Conservation (phyloP, 2,888 invertebrate species). For the Pristionchus entomophagus region DNA sequence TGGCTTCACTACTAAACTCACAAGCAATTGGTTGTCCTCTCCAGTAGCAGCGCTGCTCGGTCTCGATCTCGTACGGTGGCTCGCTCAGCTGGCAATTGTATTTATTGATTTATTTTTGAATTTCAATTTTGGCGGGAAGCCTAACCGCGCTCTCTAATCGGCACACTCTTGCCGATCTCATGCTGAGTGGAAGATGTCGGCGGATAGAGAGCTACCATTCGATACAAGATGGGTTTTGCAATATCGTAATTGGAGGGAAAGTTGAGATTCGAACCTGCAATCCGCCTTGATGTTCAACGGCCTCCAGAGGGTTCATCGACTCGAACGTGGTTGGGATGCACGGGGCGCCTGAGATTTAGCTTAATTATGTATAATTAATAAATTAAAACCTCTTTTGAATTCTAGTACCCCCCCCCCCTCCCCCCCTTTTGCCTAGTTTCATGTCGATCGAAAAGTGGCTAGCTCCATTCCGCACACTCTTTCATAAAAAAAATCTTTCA, state of each 20-base stretch:
- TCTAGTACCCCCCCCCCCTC: too few species aligned
- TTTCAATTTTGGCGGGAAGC: not conserved
- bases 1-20: too few species aligned
- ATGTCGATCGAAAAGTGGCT: too few species aligned
- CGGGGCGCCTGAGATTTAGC: constrained; percentile 62
- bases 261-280: constrained; percentile 55
- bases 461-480: too few species aligned
- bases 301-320: constrained; percentile 75
- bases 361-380: too few species aligned
- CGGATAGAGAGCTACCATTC: not conserved
- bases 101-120: not conserved
- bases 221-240: too few species aligned
- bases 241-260: not conserved
- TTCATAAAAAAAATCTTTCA: too few species aligned
- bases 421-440: too few species aligned
- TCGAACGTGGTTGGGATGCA: constrained; percentile 72
- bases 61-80: constrained; percentile 71
- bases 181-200: too few species aligned
- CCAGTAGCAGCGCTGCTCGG: constrained; percentile 73
- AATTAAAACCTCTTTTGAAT: too few species aligned
- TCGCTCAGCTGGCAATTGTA: constrained; percentile 54
- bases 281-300: constrained; percentile 75
- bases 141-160: too few species aligned
- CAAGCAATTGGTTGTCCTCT: constrained; percentile 71
- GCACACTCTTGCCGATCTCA: constrained; percentile 22